Evolutionary conservation across 2,113 vertebrate genomes (phyloP).

Genomic region (Aldabrachelys gigantea): DNA sequence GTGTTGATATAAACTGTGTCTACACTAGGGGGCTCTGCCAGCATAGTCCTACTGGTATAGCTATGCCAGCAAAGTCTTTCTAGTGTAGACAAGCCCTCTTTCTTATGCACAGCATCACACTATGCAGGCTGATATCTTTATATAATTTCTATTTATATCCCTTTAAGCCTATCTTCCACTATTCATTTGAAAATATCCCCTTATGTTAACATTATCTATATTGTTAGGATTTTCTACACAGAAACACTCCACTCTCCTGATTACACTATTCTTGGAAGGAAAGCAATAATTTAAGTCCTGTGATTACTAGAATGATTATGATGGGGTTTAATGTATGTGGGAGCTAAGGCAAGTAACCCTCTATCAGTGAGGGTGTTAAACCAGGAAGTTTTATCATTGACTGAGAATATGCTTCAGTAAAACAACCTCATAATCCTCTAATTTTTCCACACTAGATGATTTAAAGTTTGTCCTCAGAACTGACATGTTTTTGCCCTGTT

Average conservation of each 20-base stretch:
- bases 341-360: constrained; percentile 1
- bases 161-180: background rate
- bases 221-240: background rate
- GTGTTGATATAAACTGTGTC: background rate
- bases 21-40: background rate
- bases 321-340: background rate
- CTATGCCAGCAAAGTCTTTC: background rate
- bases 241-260: background rate
- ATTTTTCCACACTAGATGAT: constrained; percentile 2
- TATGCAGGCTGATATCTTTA: constrained; percentile 20
- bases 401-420: background rate
- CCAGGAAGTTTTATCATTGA: constrained; percentile 20
- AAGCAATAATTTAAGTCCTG: constrained; percentile 44
- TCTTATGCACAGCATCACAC: background rate
- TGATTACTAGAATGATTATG: constrained; percentile 28
- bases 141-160: constrained; percentile 40
- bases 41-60: background rate
- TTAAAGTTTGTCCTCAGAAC: constrained; percentile 26
- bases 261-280: background rate
- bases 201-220: rapidly evolving
- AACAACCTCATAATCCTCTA: background rate
- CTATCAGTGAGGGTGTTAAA: background rate
- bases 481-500: background rate
- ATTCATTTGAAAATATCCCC: constrained; percentile 13
- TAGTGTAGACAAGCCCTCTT: background rate